These are phyloP conservation scores for Gallirallus australis DNA, from an alignment of 2,797 vertebrate species.

Conservation along the genomic window DNA sequence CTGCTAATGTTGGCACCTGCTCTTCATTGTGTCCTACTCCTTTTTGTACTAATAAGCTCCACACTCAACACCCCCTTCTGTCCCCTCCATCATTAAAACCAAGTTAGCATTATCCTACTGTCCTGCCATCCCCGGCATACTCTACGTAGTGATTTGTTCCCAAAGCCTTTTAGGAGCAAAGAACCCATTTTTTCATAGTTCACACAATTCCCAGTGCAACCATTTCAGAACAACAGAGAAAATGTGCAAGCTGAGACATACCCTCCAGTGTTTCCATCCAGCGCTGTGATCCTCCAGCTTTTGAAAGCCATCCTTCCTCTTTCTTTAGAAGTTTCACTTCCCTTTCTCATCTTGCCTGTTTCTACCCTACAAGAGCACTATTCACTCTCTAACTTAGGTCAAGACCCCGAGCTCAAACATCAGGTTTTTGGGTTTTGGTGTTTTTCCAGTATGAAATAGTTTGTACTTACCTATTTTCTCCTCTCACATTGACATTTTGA, in stretches of 20 bases:
- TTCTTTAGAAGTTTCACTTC: not conserved
- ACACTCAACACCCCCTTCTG: accelerated
- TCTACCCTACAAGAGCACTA: not conserved
- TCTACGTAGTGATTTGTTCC: not conserved
- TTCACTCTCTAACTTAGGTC: not conserved
- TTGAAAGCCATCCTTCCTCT: constrained; percentile 9
- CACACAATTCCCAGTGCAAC: not conserved
- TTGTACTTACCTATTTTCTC: not conserved
- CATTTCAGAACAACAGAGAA: not conserved
- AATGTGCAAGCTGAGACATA: not conserved
- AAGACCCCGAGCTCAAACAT: not conserved
- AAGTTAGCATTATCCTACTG: not conserved
- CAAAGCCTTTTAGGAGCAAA: not conserved
- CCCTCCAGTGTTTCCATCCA: not conserved
- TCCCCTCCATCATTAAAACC: not conserved
- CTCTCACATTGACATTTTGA: not conserved
- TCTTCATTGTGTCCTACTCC: not conserved
- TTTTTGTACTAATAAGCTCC: not conserved
- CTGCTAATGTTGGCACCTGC: not conserved
- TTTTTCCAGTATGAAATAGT: not conserved
- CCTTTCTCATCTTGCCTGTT: not conserved
- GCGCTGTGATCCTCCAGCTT: not conserved
- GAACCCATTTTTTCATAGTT: not conserved
- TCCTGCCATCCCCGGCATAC: not conserved
- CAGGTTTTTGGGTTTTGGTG: not conserved